A percentile compares a stretch with the other conserved stretches of the same genome.
phyloP scores from a whole-genome alignment of 2,113 vertebrate species.

The Myrmecophaga tridactyla region DNA sequence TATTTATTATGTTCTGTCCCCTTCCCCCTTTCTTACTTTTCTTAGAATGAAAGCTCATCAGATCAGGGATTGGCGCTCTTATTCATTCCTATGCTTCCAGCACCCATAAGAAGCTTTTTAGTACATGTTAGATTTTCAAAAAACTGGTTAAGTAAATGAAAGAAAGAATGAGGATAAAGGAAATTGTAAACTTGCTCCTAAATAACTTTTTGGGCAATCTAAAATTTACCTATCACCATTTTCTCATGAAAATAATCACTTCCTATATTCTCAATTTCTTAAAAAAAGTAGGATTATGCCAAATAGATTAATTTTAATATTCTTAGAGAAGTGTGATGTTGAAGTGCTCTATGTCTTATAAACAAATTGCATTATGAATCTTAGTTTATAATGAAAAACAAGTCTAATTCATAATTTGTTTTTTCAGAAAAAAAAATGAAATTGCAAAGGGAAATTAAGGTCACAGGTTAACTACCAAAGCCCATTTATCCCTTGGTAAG shows the following conservation, averaged over 20 bases:
- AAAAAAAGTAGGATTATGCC: neutral
- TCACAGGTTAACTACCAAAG: neutral
- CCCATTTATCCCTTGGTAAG: neutral
- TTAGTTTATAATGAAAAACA: constrained; percentile 3
- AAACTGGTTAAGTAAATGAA: neutral
- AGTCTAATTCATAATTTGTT: constrained; percentile 18
- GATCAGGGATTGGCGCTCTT: neutral
- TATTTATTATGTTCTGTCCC: neutral
- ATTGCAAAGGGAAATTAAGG: neutral
- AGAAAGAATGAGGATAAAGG: neutral
- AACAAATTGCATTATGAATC: neutral
- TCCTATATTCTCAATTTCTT: neutral
- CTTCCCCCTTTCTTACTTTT: neutral
- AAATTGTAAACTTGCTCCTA: neutral
- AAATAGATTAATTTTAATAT: neutral
- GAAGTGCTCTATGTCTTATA: neutral
- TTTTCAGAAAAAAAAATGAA: neutral
- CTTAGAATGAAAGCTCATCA: neutral
- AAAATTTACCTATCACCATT: neutral
- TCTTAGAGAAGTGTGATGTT: neutral
- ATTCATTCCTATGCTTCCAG: constrained; percentile 7
- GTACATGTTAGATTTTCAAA: neutral
- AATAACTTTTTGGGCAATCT: neutral
- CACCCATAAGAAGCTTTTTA: neutral
- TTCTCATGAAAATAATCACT: constrained; percentile 29